Evolutionary conservation across 2,797 vertebrate genomes (phyloP).

Genomic region (Coilia nasus): DNA sequence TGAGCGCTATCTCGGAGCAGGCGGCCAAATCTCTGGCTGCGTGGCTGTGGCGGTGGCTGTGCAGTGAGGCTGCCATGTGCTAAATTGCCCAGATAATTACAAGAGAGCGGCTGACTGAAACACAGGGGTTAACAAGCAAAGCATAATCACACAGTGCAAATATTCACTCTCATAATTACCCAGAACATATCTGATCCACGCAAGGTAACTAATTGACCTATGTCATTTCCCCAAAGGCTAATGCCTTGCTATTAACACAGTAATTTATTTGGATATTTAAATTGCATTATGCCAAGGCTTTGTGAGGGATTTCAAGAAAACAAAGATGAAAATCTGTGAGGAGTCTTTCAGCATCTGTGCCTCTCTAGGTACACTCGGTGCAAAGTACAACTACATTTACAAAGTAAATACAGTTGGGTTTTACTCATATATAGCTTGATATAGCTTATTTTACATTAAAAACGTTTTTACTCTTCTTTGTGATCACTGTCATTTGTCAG

Average conservation of each 20-base stretch:
- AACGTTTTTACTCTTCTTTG: background rate
- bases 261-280: conserved; percentile 18
- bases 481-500: background rate
- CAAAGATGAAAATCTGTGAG: background rate
- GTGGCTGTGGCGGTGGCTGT: conserved; percentile 15
- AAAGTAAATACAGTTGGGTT: conserved; percentile 11
- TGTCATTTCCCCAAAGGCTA: conserved; percentile 16
- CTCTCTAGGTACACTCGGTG: background rate
- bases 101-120: background rate
- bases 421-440: background rate
- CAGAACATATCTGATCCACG: conserved; percentile 11
- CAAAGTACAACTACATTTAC: conserved; percentile 14
- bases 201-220: conserved; percentile 21
- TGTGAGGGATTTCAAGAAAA: conserved; percentile 12
- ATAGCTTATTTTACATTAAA: background rate
- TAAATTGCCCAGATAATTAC: conserved; percentile 38
- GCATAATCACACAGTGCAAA: conserved; percentile 53
- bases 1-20: conserved; percentile 38
- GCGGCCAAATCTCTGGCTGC: background rate
- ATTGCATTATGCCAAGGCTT: conserved; percentile 21
- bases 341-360: background rate
- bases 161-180: conserved; percentile 49
- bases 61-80: conserved; percentile 34
- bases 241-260: conserved; percentile 20
- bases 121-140: conserved; percentile 43